These are phyloP conservation scores for Syrmaticus mikado DNA, from an alignment of 2,113 vertebrate genomes.

Conservation along the genomic window DNA sequence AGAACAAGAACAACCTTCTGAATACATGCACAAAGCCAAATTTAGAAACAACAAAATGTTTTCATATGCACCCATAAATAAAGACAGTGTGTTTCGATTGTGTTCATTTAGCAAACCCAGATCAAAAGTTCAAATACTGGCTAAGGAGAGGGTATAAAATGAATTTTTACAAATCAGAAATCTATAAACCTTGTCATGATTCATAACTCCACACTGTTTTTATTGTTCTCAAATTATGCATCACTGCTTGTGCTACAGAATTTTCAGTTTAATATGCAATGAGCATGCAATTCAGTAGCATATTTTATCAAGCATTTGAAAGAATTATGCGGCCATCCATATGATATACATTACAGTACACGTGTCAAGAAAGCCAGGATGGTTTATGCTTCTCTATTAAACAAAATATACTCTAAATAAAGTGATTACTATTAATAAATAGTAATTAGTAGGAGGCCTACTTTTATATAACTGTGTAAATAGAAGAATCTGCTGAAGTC, in stretches of 20 bases:
- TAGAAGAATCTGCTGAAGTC: not conserved
- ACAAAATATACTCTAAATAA: not conserved
- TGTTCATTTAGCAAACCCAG: not conserved
- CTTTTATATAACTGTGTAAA: not conserved
- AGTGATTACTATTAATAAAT: constrained; percentile 20
- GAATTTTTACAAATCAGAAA: constrained; percentile 44
- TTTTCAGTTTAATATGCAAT: constrained; percentile 30
- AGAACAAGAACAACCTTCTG: not conserved
- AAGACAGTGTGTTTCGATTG: not conserved
- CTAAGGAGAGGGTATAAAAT: not conserved
- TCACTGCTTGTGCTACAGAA: constrained; percentile 3
- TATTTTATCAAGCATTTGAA: constrained; percentile 40
- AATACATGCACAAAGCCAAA: not conserved
- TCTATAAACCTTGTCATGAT: constrained; percentile 26
- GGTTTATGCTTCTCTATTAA: constrained; percentile 1
- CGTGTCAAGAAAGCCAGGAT: not conserved
- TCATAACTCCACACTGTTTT: constrained; percentile 33
- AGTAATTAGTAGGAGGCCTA: not conserved
- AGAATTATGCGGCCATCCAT: constrained; percentile 4
- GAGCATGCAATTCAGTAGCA: not conserved
- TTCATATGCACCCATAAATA: not conserved
- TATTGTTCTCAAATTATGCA: constrained; percentile 38
- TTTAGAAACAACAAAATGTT: not conserved
- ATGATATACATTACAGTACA: not conserved
- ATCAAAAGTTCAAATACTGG: constrained; percentile 21